Percentiles rank a stretch among this genome's conserved stretches.
These are phyloP conservation scores for Pycnomerus fuliginosus DNA, from an alignment of 2,888 invertebrate genomes.

Conservation along the genomic window DNA sequence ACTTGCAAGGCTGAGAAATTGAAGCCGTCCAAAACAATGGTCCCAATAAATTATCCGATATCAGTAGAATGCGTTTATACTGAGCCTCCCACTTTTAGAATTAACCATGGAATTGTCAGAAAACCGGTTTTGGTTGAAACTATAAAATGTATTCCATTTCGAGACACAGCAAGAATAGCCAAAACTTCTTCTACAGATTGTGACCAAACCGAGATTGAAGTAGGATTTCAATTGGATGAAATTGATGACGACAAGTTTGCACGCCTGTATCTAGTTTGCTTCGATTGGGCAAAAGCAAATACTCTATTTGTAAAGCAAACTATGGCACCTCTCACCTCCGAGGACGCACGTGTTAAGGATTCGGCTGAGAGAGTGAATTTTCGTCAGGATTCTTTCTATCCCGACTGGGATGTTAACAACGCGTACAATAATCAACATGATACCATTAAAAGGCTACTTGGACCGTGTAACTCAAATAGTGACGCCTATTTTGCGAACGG, in stretches of 20 bases:
- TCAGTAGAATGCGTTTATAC: no score
- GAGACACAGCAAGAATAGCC: no score
- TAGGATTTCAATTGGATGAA: conserved; percentile 57
- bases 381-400: conserved; percentile 45
- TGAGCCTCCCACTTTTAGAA: no score
- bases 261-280: conserved; percentile 57
- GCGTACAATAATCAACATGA: conserved; percentile 43
- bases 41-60: no score
- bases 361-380: no score
- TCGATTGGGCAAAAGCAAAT: conserved; percentile 54
- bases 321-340: conserved; percentile 54
- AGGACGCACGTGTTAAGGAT: no score
- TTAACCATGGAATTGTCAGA: no score
- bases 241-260: conserved; percentile 53
- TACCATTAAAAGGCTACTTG: conserved; percentile 42
- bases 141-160: no score
- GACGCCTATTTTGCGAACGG: conserved; percentile 53
- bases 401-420: conserved; percentile 37
- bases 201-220: conserved; percentile 54
- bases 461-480: conserved; percentile 36
- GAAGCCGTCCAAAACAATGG: no score
- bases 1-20: no score
- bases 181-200: no score
- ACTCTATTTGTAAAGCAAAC: conserved; percentile 56
- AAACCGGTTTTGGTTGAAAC: no score